Evolutionary conservation across 1,140 invertebrate genomes (phyloP).

Genomic region (Carcinoscorpius rotundicauda): DNA sequence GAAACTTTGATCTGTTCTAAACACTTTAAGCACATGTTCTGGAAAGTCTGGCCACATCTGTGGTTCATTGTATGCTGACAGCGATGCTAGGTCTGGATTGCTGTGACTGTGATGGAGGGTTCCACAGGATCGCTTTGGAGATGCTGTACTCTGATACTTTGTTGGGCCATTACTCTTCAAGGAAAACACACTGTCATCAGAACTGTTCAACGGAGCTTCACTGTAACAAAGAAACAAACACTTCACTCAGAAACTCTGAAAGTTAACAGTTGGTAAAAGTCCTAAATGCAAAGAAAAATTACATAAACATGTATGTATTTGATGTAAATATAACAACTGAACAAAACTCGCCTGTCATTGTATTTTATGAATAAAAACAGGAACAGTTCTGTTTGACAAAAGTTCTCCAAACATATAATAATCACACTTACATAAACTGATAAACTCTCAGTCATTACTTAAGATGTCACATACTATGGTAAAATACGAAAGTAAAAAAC

Average conservation of each 20-base stretch:
- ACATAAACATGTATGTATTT: too few relatives aligned
- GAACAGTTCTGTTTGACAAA: too few relatives aligned
- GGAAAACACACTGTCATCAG: slow-evolving; percentile 23
- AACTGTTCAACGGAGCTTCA: slow-evolving; percentile 24
- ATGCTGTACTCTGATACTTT: slow-evolving; percentile 31
- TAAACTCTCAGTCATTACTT: too few relatives aligned
- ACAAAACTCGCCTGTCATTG: too few relatives aligned
- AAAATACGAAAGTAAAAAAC: too few relatives aligned
- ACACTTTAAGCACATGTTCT: slow-evolving; percentile 90
- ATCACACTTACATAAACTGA: too few relatives aligned
- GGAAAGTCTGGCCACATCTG: slow-evolving; percentile 63
- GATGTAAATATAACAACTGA: too few relatives aligned
- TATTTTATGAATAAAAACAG: too few relatives aligned
- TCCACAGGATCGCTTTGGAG: slow-evolving; percentile 24
- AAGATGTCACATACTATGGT: too few relatives aligned
- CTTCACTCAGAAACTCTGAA: not conserved
- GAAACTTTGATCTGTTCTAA: slow-evolving; percentile 86
- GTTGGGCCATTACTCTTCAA: slow-evolving; percentile 22
- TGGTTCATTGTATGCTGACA: slow-evolving; percentile 39
- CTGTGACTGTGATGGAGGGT: slow-evolving; percentile 57
- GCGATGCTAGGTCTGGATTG: slow-evolving; percentile 62
- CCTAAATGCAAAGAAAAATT: too few relatives aligned
- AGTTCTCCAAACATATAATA: too few relatives aligned
- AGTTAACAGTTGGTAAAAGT: too few relatives aligned
- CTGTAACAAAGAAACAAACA: slow-evolving; percentile 5